These are phyloP conservation scores for Pampusana beccarii DNA, from an alignment of 2,113 vertebrate species.

Conservation along the genomic window DNA sequence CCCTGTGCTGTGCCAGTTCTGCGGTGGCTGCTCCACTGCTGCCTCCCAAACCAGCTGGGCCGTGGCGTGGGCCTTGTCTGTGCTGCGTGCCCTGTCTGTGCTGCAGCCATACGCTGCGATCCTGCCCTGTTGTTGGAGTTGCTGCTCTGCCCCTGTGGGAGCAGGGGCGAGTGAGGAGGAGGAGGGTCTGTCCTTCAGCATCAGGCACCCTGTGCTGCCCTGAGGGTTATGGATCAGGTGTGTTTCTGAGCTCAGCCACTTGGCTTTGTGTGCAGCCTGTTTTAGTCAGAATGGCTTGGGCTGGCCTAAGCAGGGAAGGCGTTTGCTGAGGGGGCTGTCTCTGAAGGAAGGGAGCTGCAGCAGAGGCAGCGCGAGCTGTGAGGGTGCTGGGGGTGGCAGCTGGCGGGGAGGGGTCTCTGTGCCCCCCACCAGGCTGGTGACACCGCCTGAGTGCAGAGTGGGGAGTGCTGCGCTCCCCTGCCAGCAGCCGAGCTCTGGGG, in stretches of 20 bases:
- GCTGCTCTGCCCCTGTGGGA: not conserved
- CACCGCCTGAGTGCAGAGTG: not conserved
- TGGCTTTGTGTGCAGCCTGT: not conserved
- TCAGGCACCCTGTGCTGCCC: not conserved
- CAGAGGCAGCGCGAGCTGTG: not conserved
- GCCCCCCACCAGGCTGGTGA: not conserved
- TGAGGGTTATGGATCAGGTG: not conserved
- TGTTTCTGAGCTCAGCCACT: not conserved
- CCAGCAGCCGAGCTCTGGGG: accelerated
- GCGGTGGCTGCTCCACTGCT: not conserved
- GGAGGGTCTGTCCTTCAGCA: not conserved
- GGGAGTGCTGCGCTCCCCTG: accelerated
- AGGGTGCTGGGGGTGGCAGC: not conserved
- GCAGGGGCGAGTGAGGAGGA: accelerated
- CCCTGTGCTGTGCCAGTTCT: not conserved
- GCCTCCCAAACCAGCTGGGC: accelerated
- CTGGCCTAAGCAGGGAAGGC: not conserved
- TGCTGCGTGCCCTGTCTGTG: not conserved
- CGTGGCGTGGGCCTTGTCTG: not conserved
- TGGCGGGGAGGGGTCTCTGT: not conserved
- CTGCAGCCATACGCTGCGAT: accelerated
- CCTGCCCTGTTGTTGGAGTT: not conserved
- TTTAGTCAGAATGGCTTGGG: not conserved
- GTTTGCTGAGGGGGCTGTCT: not conserved
- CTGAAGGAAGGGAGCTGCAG: not conserved